These are phyloP conservation scores for Catostomus latipinnis DNA, from an alignment of 2,797 vertebrate genomes.

Conservation along the genomic window DNA sequence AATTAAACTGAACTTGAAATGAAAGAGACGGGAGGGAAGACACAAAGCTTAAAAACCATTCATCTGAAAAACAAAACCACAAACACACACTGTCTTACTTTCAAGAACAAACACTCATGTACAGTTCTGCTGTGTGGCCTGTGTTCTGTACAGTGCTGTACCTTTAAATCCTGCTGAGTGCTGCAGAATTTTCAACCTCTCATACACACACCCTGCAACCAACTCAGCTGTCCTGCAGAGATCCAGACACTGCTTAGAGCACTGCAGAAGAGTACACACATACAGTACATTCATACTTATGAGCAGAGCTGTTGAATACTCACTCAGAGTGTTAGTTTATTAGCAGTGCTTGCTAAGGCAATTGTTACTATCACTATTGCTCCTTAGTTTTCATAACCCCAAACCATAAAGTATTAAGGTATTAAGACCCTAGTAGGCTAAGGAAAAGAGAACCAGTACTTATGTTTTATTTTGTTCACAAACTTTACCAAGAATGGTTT, in stretches of 20 bases:
- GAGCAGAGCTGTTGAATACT: slow-evolving; percentile 28
- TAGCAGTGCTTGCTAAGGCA: not conserved
- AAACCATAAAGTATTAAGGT: too few relatives aligned
- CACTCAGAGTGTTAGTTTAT: slow-evolving; percentile 14
- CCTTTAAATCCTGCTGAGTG: slow-evolving; percentile 43
- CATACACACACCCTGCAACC: slow-evolving; percentile 5
- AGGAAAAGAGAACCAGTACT: too few relatives aligned
- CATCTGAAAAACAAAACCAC: slow-evolving; percentile 65
- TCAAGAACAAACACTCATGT: slow-evolving; percentile 40
- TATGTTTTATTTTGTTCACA: too few relatives aligned
- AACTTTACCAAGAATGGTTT: too few relatives aligned
- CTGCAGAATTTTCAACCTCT: slow-evolving; percentile 43
- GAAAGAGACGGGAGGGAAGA: not conserved
- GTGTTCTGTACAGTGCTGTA: slow-evolving; percentile 10
- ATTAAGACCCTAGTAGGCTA: too few relatives aligned
- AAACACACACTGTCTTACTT: slow-evolving; percentile 7
- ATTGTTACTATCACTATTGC: not conserved
- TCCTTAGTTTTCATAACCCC: too few relatives aligned
- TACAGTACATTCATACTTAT: slow-evolving; percentile 49
- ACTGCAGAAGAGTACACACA: slow-evolving; percentile 45
- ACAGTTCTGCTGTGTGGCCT: slow-evolving; percentile 22
- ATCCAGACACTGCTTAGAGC: slow-evolving; percentile 10
- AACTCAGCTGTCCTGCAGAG: slow-evolving; percentile 14
- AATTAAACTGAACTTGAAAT: not conserved
- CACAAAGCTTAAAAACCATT: slow-evolving; percentile 28